Conservation (phyloP, 2,113 vertebrate genomes). For the Camelus bactrianus region DNA sequence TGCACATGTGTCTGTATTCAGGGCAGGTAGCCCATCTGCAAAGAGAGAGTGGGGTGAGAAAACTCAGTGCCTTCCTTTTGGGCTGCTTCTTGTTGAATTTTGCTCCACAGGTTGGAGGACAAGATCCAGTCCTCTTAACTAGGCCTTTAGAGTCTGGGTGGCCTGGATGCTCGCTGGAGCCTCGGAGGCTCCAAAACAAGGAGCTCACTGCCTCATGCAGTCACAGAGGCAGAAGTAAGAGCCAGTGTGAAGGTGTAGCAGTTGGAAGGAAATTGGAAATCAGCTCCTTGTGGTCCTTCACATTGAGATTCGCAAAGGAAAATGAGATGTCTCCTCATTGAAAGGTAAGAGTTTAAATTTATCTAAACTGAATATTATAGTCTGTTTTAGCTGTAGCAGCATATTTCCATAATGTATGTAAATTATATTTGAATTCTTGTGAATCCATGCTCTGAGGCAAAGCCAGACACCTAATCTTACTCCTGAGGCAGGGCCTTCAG, state of each 20-base stretch:
- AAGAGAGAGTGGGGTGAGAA: neutral
- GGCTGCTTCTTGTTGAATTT: constrained; percentile 60
- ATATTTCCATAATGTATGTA: constrained; percentile 51
- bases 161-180: neutral
- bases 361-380: constrained; percentile 34
- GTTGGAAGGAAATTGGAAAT: constrained; percentile 33
- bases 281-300: constrained; percentile 40
- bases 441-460: constrained; percentile 21
- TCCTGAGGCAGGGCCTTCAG: neutral
- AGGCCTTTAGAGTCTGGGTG: constrained; percentile 12
- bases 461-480: neutral
- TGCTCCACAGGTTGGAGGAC: constrained; percentile 45
- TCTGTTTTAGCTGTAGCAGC: constrained; percentile 29
- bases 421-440: constrained; percentile 49
- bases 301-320: constrained; percentile 52
- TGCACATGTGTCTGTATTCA: neutral
- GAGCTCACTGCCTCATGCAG: neutral
- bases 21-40: neutral
- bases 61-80: neutral
- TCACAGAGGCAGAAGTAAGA: constrained; percentile 34
- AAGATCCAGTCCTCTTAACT: constrained; percentile 44
- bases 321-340: neutral
- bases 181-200: neutral
- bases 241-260: neutral
- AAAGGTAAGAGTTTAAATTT: constrained; percentile 67